Base-by-base conservation (phyloP, 2,113 vertebrate genomes). In the Tychaedon coryphoeus region DNA sequence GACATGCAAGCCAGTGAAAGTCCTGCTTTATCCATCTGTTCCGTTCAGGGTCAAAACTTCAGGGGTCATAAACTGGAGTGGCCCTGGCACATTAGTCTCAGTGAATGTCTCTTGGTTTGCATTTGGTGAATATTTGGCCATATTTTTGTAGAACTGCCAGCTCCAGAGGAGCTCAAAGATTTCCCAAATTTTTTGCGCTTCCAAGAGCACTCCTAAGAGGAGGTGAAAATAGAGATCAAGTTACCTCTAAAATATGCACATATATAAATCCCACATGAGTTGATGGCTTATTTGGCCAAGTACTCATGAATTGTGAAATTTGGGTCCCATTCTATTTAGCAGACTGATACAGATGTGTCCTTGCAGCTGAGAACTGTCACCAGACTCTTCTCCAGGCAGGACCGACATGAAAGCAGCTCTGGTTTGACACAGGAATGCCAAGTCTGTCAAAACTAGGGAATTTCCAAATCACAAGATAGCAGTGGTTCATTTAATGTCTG, bases 251-350 rank as follows among this genome's bases (percentile, higher is more conserved):
- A 94, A 79, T 26, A 8, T 8, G 12, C 5, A 19, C 4, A 1
- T 22, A 43, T 19, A 17, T 64, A 50, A 81, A 42, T 36, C 3
- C 1, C 12, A 31, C 16, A 48, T 17, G 72, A 56, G 14, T 1
- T 64, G 10, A 31, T 53, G 7, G 10, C 22, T 54, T 76, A 48
- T 65, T 84, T 67, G 61, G 54, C 24, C 24, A 18, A 31, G 33
- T 40, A 26, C 6, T 29, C 45, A 60, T 76, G 26, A 47, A 72
- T 64, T 75, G 45, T 61, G 36, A 64, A 60, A 65, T 75, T 23
- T 64, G 40, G 19, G 7, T 66, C 62, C 10, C 0, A 0, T 8
- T 53, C 7, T 51, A 1, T 79, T 69, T 83, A 65, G 38, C 18
- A 92, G 84, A 85, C 24, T 47, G 26, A 16, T 54, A 20, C 4